Evolutionary conservation across 2,113 vertebrate species (phyloP).

Genomic region (Nyctereutes procyonoides): DNA sequence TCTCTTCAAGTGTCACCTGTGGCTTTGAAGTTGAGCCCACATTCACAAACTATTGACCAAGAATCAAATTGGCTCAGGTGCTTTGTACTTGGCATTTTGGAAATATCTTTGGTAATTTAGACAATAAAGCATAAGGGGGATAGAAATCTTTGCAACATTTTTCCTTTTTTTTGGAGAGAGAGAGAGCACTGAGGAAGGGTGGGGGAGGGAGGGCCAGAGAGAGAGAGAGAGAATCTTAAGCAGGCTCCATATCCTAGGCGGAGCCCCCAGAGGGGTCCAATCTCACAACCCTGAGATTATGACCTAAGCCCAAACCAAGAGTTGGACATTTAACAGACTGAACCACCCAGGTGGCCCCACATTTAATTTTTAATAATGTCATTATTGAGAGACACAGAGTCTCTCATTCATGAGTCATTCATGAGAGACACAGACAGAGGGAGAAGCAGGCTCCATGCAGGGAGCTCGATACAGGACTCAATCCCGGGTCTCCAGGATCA

Average conservation of each 20-base stretch:
- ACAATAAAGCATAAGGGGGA: not conserved
- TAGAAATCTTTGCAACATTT: not conserved
- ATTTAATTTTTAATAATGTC: not conserved
- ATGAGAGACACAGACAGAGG: no score
- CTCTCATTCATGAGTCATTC: no score
- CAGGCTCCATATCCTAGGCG: not conserved
- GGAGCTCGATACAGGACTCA: no score
- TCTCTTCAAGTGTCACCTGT: not conserved
- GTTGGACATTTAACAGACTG: not conserved
- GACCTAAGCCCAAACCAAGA: not conserved
- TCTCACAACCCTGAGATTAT: not conserved
- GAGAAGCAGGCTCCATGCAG: no score
- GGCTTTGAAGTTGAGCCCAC: not conserved
- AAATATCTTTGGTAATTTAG: constrained; percentile 18
- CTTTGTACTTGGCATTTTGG: not conserved
- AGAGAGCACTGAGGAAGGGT: not conserved
- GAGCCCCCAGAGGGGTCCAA: not conserved
- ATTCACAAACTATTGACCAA: not conserved
- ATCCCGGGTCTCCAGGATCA: no score
- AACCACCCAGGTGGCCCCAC: not conserved
- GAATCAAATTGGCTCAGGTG: not conserved
- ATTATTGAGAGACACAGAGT: no score
- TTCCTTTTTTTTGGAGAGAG: not conserved
- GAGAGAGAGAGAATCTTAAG: not conserved
- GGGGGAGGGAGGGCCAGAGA: not conserved